These are phyloP conservation scores for Urocolius indicus DNA, from an alignment of 2,113 vertebrate species.

Conservation along the genomic window DNA sequence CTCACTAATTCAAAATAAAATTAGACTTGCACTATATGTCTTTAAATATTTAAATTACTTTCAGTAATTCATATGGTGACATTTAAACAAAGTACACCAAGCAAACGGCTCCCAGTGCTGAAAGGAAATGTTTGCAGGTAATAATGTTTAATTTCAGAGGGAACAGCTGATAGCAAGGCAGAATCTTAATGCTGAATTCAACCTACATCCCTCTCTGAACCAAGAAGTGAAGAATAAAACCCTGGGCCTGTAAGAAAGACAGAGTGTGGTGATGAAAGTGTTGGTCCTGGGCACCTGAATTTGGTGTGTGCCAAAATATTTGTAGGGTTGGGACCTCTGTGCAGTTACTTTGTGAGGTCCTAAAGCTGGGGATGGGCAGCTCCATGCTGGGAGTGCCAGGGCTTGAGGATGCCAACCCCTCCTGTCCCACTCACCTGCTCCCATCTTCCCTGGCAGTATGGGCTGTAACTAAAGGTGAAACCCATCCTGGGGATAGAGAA, in stretches of 20 bases:
- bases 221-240: not conserved
- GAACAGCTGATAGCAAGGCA: constrained; percentile 44
- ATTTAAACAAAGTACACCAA: constrained; percentile 59
- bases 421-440: not conserved
- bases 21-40: constrained; percentile 38
- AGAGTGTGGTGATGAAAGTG: not conserved
- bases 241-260: accelerated
- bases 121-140: constrained; percentile 65
- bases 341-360: not conserved
- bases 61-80: constrained; percentile 65
- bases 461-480: not conserved
- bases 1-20: constrained; percentile 37
- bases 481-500: not conserved
- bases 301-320: accelerated
- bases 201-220: constrained; percentile 4
- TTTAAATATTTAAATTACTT: constrained; percentile 71
- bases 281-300: not conserved
- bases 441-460: not conserved
- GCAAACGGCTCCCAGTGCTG: constrained; percentile 44
- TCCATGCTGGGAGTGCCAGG: accelerated
- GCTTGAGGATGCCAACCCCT: not conserved
- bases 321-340: not conserved
- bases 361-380: not conserved
- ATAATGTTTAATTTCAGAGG: constrained; percentile 52
- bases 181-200: constrained; percentile 32